Percentiles rank a stretch among this genome's conserved stretches.
Conservation (phyloP, 1,140 invertebrate genomes). For the Eupeodes corollae region DNA sequence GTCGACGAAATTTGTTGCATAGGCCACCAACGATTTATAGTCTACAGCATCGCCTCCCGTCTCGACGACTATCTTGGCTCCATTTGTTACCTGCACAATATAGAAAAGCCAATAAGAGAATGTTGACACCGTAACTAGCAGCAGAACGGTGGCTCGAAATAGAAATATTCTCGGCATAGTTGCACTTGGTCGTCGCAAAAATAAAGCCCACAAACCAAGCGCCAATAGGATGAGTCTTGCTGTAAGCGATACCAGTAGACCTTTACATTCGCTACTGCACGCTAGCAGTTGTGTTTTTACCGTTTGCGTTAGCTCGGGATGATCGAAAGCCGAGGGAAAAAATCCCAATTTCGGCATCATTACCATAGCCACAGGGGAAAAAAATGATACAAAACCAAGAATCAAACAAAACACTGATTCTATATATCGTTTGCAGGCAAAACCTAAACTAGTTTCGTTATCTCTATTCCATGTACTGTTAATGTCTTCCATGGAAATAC, state of each 20-base stretch:
- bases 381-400: slow-evolving; percentile 69
- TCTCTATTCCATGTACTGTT: slow-evolving; percentile 63
- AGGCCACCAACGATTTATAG: slow-evolving; percentile 77
- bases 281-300: slow-evolving; percentile 43
- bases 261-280: slow-evolving; percentile 69
- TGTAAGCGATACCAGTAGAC: slow-evolving; percentile 77
- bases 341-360: slow-evolving; percentile 81
- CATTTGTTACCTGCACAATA: slow-evolving; percentile 76
- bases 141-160: slow-evolving; percentile 75
- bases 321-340: slow-evolving; percentile 48
- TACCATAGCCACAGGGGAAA: slow-evolving; percentile 90
- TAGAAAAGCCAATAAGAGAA: slow-evolving; percentile 98
- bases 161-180: slow-evolving; percentile 91
- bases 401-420: slow-evolving; percentile 63
- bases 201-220: slow-evolving; percentile 85
- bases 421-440: slow-evolving; percentile 67
- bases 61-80: slow-evolving; percentile 61
- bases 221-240: slow-evolving; percentile 87
- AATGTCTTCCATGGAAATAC: slow-evolving; percentile 83
- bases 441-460: slow-evolving; percentile 56
- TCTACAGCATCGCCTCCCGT: slow-evolving; percentile 60
- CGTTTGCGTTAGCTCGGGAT: slow-evolving; percentile 42
- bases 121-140: slow-evolving; percentile 82
- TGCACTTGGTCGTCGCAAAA: slow-evolving; percentile 60
- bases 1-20: slow-evolving; percentile 82